Base-by-base conservation (phyloP, 2,888 invertebrate species). In the Oscheius sp. region DNA sequence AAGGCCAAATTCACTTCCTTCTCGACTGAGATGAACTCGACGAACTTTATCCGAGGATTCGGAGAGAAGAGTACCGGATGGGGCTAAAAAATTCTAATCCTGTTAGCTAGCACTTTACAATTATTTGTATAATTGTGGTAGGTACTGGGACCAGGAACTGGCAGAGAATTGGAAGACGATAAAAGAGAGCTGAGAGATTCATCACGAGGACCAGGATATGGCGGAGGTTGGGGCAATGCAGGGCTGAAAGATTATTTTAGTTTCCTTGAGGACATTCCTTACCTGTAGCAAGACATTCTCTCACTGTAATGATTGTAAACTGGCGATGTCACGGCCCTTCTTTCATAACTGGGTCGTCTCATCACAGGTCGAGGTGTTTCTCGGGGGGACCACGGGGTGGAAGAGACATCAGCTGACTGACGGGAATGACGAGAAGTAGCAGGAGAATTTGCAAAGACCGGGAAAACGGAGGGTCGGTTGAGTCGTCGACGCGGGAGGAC, bases 151-250 rank as follows among this genome's bases (percentile, higher is more conserved):
- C 68, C 69, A 2, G 73, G 75, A 6, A 70, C 61, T 26, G 75
- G 75, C 12, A 76, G 67, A 14, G 77, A 76, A 44, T 76, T 76
- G 30, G 71, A 71, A 9, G 78, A 78, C 2, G 75, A 75, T 51
- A 78, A 68, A n/a, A 80, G 63, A 9, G 77, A 78, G 6, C 71
- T 71, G 38, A 77, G 47, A 17, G 73, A 72, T 9, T 70, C 71
- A 24, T 49, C 57, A 26, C 72, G 64, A 9, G 71, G 74, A 24
- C 74, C 74, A 22, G 75, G 75, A n/a, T 73, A 73, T 47, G 75
- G 75, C n/a, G 67, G 67, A 28, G 75, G 75, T 45, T 71, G 69
- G 1, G 67, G 67, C 14, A 67, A 36, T 17, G 57, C 57, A n/a
- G 66, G 66, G 24, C 66, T 67, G 47, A 26, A 51, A 33, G 9